Percentiles rank a stretch among this genome's conserved stretches.
Conservation (phyloP, 2,888 invertebrate species). For the Blera fallax region DNA sequence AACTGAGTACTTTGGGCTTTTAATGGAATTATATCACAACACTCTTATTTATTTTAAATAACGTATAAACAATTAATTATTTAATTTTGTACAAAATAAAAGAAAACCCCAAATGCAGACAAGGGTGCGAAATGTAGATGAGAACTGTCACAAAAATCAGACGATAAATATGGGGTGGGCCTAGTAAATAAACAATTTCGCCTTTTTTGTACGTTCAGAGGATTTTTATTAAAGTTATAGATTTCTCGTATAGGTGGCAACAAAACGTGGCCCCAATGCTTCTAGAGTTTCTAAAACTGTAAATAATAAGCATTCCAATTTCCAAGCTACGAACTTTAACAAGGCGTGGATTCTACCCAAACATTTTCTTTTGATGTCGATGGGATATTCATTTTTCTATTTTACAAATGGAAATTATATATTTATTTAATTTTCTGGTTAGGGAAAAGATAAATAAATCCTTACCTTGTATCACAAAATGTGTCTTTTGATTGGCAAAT, state of each 20-base stretch:
- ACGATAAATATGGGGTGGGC: conserved; percentile 16
- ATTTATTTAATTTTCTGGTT: no score
- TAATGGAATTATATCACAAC: conserved; percentile 17
- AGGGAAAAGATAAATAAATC: no score
- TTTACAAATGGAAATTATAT: no score
- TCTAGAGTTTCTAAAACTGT: not conserved
- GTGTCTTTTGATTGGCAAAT: no score
- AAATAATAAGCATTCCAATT: no score
- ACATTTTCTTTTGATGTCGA: no score
- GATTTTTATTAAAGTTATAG: not conserved
- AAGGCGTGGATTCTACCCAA: no score
- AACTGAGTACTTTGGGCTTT: not conserved
- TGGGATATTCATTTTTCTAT: no score
- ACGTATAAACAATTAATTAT: not conserved
- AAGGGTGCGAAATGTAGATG: conserved; percentile 37
- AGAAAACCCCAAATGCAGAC: conserved; percentile 4
- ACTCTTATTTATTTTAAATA: conserved; percentile 3
- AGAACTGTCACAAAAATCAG: conserved; percentile 47
- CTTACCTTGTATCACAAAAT: no score
- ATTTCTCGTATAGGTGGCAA: not conserved
- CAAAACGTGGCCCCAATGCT: not conserved
- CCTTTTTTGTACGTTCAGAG: not conserved
- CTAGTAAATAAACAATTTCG: conserved; percentile 19
- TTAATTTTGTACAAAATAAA: conserved; percentile 2
- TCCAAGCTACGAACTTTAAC: no score